These are phyloP conservation scores for Bombus haemorrhoidalis DNA, from an alignment of 1,140 invertebrate species.

Conservation along the genomic window DNA sequence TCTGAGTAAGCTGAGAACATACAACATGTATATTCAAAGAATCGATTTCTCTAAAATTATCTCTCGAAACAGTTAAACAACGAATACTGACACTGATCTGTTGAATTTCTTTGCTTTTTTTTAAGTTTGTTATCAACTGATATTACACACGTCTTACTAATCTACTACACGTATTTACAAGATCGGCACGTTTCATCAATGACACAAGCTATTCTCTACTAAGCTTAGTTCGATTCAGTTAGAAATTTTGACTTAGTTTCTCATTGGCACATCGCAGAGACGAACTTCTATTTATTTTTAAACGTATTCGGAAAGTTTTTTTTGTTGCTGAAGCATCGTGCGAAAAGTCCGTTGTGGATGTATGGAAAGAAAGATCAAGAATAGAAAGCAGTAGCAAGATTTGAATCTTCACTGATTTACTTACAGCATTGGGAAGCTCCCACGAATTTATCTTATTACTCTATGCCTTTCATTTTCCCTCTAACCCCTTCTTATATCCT, in stretches of 20 bases:
- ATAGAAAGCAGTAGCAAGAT: background rate
- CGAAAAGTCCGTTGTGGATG: background rate
- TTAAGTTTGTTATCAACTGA: constrained; percentile 1
- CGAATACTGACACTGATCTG: constrained; percentile 1
- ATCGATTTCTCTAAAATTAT: background rate
- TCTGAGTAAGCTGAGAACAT: background rate
- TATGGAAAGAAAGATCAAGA: constrained; percentile 1
- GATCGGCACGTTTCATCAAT: background rate
- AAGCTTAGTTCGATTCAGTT: constrained; percentile 47
- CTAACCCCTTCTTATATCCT: background rate
- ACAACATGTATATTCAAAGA: background rate
- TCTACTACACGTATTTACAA: constrained; percentile 54
- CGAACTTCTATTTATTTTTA: background rate
- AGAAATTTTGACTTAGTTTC: constrained; percentile 23
- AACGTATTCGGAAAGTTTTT: constrained; percentile 13
- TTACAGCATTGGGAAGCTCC: constrained; percentile 16
- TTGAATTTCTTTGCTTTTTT: background rate
- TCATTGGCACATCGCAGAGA: constrained; percentile 55
- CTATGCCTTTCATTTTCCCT: background rate
- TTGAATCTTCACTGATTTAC: background rate
- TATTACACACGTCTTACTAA: constrained; percentile 31
- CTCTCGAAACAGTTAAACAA: constrained; percentile 1
- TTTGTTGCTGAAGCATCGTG: background rate
- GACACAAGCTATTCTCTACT: constrained; percentile 8
- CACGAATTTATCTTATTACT: constrained; percentile 12